Conservation (phyloP, 1,140 invertebrate species). For the Triops longicaudatus region DNA sequence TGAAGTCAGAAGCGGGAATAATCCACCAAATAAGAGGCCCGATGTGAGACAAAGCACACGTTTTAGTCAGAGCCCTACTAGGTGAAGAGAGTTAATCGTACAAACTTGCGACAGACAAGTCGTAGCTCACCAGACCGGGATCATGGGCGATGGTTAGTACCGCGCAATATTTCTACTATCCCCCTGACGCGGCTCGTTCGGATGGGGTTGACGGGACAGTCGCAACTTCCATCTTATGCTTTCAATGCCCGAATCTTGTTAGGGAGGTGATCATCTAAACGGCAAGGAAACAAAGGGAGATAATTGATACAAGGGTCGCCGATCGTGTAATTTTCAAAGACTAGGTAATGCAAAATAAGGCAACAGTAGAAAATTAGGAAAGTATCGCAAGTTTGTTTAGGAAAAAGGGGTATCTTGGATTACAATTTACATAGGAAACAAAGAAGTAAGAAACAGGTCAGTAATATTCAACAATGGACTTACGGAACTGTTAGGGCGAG, state of each 20-base stretch:
- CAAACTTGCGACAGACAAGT: neutral
- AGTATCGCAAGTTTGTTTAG: neutral
- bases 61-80: neutral
- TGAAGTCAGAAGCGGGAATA: neutral
- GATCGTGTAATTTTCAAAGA: neutral
- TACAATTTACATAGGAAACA: neutral
- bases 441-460: no score
- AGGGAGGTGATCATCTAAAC: neutral
- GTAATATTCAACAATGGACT: no score
- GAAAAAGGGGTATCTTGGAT: neutral
- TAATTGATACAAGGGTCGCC: neutral
- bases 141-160: no score
- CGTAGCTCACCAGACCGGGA: neutral
- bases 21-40: neutral
- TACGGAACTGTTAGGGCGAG: no score
- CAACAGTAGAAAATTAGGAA: neutral
- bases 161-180: no score
- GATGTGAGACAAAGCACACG: no score
- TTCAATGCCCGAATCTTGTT: neutral
- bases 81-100: neutral
- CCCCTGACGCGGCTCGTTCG: neutral
- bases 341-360: no score
- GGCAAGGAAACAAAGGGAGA: neutral
- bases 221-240: neutral
- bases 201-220: neutral